Conservation (phyloP, 1,140 invertebrate species). For the Lordiphosa stackelbergi region DNA sequence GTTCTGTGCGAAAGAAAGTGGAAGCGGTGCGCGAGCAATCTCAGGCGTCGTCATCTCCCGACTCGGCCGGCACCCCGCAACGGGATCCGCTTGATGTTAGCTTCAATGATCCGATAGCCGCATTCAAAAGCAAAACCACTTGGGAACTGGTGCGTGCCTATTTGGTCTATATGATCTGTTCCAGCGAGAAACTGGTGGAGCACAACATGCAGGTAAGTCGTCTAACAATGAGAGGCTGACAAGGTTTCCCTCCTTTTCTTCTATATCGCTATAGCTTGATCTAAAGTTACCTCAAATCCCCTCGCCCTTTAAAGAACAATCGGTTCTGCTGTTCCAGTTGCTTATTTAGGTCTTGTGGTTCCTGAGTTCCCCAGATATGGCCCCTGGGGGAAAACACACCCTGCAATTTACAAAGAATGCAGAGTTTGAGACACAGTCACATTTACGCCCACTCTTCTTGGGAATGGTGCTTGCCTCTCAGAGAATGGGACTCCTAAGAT, state of each 20-base stretch:
- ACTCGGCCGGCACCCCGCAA: conserved; percentile 68
- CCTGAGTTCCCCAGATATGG: no score
- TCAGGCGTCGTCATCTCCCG: conserved; percentile 6
- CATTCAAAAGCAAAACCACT: conserved; percentile 96
- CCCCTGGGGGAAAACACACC: no score
- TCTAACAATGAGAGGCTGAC: no score
- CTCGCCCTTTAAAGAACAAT: not conserved
- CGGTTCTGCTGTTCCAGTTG: conserved; percentile 2
- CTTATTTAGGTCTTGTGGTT: not conserved
- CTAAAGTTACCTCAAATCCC: not conserved
- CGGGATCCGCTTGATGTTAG: conserved; percentile 91
- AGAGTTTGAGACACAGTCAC: no score
- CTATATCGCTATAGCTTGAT: no score
- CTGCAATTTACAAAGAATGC: no score
- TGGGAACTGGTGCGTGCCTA: conserved; percentile 94
- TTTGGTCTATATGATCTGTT: conserved; percentile 95
- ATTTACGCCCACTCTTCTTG: no score
- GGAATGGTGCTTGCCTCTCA: no score
- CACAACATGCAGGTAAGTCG: conserved; percentile 93
- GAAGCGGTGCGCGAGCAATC: not conserved
- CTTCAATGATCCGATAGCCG: conserved; percentile 88
- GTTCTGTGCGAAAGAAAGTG: not conserved
- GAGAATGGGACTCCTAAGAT: no score
- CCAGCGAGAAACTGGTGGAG: conserved; percentile 92
- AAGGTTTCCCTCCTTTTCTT: no score